Conservation (phyloP, 2,113 vertebrate species). For the Chionis minor region DNA sequence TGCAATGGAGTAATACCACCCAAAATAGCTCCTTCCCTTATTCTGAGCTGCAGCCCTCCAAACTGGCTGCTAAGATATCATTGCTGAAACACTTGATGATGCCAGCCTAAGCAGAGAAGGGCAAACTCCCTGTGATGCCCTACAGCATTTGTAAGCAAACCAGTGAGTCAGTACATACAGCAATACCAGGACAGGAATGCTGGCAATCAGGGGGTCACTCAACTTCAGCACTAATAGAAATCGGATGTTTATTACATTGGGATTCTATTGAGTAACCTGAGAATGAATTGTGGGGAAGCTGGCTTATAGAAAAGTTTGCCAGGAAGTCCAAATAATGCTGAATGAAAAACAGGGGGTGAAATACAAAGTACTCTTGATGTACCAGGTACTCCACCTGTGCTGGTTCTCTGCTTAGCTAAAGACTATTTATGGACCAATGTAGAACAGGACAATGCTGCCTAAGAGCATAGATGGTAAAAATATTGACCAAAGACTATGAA, state of each 20-base stretch:
- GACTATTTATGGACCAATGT: background rate
- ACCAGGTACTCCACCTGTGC: background rate
- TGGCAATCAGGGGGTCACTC: background rate
- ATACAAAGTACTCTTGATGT: background rate
- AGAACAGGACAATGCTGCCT: background rate
- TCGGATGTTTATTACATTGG: background rate
- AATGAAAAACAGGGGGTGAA: background rate
- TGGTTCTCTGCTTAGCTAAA: background rate
- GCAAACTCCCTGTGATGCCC: background rate
- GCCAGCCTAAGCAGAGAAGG: background rate
- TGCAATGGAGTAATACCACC: background rate
- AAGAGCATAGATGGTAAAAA: background rate
- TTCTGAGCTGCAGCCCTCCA: background rate
- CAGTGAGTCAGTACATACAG: background rate
- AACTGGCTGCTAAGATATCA: background rate
- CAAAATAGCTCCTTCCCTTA: slow-evolving; percentile 33
- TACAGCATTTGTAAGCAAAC: background rate
- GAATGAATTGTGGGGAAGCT: background rate
- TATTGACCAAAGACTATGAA: background rate
- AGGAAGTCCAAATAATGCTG: background rate
- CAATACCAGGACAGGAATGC: background rate
- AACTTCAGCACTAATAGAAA: background rate
- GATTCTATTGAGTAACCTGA: background rate
- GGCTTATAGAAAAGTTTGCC: background rate
- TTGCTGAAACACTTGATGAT: background rate